Evolutionary conservation across 2,797 vertebrate species (phyloP), one percentile per base, ranked within the genome.

Genomic region (Takifugu rubripes): DNA sequence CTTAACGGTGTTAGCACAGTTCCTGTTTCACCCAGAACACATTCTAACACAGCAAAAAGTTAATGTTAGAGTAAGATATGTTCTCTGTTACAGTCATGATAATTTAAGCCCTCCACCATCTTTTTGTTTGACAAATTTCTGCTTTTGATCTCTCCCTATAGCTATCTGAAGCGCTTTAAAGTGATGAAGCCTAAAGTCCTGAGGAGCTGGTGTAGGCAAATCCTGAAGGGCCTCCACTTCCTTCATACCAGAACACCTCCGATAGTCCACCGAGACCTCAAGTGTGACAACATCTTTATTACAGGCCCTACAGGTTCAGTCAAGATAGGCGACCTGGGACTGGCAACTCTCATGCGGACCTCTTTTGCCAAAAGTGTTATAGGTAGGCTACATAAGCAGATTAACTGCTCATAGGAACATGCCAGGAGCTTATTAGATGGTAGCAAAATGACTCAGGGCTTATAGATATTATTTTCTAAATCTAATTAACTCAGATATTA

Each of bases 281-380:
- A 98, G 49, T 97, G 96, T 65, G 96, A 98, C 89, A 98, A 98
- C 87, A 98, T 98, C 85, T 98, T 98, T 78, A 98, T 98, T 87
- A 98, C 96, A 0, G 96, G 96, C 48, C 96, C 96, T 54, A 98
- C 96, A 4, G 96, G 96, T 61, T 98, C 96, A 3, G 96, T 98
- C 59, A 98, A 98, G 83, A 98, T 98, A 48, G 96, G 96, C 0
- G 96, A 98, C 81, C 88, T 98, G 40, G 96, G 96, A 27, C 83
- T 98, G 69, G 96, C 96, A 54, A 98, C 96, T 26, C 90, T 98
- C 56, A 98, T 96, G 96, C 86, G 95, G 48, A 97, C 95, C 16
- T 97, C 95, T 12, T 98, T 97, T 59, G 96, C 96, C 60, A 98
- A 98, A 85, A 98, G 96, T 75, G 96, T 98, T 58, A 98, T 98